These are phyloP conservation scores for Atethmia centrago DNA, from an alignment of 2,888 invertebrate genomes.

Conservation along the genomic window DNA sequence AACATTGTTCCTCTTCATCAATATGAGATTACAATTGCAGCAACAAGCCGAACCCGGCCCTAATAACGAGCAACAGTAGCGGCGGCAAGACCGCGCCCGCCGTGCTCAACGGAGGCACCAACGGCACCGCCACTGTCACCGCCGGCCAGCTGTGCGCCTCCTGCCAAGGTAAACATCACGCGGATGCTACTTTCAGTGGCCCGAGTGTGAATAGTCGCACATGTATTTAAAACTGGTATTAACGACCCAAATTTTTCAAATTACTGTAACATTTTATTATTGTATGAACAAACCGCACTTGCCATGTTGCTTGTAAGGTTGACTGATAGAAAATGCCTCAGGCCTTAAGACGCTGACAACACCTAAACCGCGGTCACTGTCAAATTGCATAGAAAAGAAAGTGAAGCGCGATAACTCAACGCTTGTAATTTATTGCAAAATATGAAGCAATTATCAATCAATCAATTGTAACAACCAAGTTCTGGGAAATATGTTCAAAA, in stretches of 20 bases:
- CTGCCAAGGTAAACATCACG: conserved; percentile 84
- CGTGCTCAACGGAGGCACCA: conserved; percentile 95
- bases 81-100: conserved; percentile 87
- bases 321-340: too few species aligned
- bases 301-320: too few species aligned
- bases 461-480: too few species aligned
- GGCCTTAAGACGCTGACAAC: too few species aligned
- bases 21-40: conserved; percentile 84
- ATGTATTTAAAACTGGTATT: neutral
- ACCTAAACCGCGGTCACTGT: too few species aligned
- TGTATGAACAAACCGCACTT: neutral
- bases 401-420: too few species aligned
- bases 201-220: neutral
- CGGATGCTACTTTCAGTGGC: neutral
- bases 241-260: neutral
- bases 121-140: conserved; percentile 92
- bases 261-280: neutral
- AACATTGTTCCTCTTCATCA: conserved; percentile 21
- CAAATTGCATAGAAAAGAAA: too few species aligned
- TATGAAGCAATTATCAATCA: too few species aligned
- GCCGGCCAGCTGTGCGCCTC: conserved; percentile 88
- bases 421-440: too few species aligned
- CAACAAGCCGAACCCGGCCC: conserved; percentile 97
- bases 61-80: conserved; percentile 92
- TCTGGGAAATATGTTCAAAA: too few species aligned